Evolutionary conservation across 2,888 invertebrate species (phyloP).

Genomic region (Mayetiola destructor): DNA sequence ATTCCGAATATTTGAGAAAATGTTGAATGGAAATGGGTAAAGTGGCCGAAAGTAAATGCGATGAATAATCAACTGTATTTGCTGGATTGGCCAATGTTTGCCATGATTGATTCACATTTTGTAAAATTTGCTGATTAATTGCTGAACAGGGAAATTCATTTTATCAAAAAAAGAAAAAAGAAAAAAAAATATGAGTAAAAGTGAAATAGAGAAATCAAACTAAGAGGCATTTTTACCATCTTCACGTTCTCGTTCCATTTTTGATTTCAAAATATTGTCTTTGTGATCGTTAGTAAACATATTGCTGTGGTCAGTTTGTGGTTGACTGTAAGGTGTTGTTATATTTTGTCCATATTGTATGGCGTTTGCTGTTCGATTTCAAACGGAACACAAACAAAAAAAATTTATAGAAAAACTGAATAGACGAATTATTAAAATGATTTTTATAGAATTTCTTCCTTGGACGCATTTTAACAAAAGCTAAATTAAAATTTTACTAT

Average conservation of each 20-base stretch:
- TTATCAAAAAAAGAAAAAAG: neutral
- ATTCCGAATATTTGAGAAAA: constrained; percentile 36
- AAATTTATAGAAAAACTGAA: neutral
- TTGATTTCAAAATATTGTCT: constrained; percentile 34
- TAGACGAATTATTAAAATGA: neutral
- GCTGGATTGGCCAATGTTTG: constrained; percentile 50
- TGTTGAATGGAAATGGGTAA: constrained; percentile 37
- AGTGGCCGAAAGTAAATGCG: constrained; percentile 36
- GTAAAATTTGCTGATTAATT: constrained; percentile 35
- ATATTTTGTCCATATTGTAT: constrained; percentile 38
- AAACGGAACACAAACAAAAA: neutral
- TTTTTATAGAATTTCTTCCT: neutral
- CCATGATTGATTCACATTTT: constrained; percentile 32
- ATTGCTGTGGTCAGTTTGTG: constrained; percentile 35
- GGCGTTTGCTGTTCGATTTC: constrained; percentile 32
- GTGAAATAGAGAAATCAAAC: neutral
- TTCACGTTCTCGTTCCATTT: constrained; percentile 36
- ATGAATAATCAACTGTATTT: constrained; percentile 38
- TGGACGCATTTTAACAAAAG: neutral
- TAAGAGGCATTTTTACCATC: constrained; percentile 29
- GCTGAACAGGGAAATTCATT: too few species aligned
- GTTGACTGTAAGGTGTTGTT: constrained; percentile 36
- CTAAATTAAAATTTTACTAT: neutral
- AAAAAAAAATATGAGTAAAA: neutral
- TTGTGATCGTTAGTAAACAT: constrained; percentile 35